Base-by-base conservation (phyloP, 2,113 vertebrate species). In the Epinephelus cyanopodus region DNA sequence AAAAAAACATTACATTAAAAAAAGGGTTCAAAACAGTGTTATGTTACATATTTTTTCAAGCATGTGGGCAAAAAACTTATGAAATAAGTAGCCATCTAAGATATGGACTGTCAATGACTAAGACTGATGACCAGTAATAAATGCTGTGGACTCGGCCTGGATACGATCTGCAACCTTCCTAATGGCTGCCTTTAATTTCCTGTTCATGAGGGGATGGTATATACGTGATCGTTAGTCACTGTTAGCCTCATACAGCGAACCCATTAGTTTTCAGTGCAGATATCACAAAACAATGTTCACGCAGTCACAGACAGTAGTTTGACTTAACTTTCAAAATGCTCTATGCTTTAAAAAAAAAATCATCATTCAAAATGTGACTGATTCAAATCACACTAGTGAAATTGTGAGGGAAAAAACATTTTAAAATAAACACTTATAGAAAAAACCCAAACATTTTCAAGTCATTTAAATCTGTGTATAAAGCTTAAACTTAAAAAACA, bases 121-220 rank as follows among this genome's bases (percentile, higher is more conserved):
- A 89, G 90, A 91, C 63, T 52, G 85, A 92, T 91, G 81, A 57
- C 2, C 82, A 33, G 72, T 81, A 87, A 92, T 91, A 89, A 87
- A 87, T 52, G 60, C n/a, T 70, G 71, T 52, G 61, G 76, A 82
- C 37, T 58, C 48, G 12, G 61, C 54, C 0, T 56, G 63, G 81
- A 88, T 83, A 75, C 73, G 87, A 90, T 92, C 83, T 56, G 78
- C 37, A 69, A 66, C 76, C 42, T 23, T 66, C 70, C 78, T 65
- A 81, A 83, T 73, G 58, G 18, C 68, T 73, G 72, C 14, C 62
- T 92, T 92, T 93, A 85, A 93, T 93, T 92, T 94, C 93, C 93
- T 91, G 81, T 84, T 66, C 73, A 68, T 25, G 74, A 85, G 63
- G 69, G 39, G 47, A 6, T 0, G 17, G 17, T 65, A 27, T 25